Evolutionary conservation across 2,113 vertebrate genomes (phyloP).

Genomic region (Sphaerodactylus townsendi): DNA sequence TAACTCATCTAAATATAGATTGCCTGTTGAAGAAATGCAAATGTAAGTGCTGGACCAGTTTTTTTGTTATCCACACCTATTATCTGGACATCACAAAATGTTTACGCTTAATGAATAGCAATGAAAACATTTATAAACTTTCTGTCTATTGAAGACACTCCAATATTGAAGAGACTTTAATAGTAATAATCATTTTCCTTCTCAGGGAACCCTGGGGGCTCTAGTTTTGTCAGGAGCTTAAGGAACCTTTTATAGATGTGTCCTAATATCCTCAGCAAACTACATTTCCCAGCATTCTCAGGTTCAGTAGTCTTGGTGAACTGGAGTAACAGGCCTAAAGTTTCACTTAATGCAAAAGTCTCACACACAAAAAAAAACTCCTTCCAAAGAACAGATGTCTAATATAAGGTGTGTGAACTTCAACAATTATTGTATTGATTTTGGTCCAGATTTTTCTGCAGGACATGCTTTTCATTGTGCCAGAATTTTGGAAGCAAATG

Average conservation of each 20-base stretch:
- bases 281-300: not conserved
- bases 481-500: no score
- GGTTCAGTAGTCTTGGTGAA: not conserved
- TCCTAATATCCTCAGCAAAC: not conserved
- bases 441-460: no score
- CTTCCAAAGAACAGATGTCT: no score
- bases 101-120: conserved; percentile 1
- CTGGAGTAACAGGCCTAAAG: not conserved
- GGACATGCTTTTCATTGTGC: no score
- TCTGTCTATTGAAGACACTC: not conserved
- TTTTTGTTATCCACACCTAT: conserved; percentile 35
- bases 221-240: not conserved
- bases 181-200: not conserved
- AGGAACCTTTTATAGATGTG: not conserved
- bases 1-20: conserved; percentile 59
- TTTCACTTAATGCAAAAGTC: not conserved
- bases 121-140: conserved; percentile 40
- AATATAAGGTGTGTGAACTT: no score
- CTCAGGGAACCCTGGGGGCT: not conserved
- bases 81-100: conserved; percentile 39
- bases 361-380: not conserved
- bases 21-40: conserved; percentile 60
- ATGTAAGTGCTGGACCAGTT: conserved; percentile 40
- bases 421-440: no score
- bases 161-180: not conserved